phyloP scores from a whole-genome alignment of 2,797 vertebrate species.

The Bovichtus variegatus region DNA sequence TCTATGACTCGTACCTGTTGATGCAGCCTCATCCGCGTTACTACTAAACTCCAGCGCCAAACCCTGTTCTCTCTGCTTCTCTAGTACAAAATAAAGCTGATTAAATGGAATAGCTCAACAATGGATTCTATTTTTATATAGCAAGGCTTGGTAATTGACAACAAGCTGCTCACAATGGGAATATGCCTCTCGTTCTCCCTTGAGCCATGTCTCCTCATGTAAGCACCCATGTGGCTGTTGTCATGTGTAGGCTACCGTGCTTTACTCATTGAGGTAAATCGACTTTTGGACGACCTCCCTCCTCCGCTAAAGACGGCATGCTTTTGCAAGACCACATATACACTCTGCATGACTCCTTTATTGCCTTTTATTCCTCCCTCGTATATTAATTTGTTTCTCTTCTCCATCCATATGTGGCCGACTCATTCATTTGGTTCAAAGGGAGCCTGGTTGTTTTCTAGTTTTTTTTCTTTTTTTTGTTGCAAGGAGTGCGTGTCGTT shows the following conservation, averaged over 20 bases:
- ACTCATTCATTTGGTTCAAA: conserved; percentile 60
- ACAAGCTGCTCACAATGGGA: conserved; percentile 37
- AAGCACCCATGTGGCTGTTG: conserved; percentile 21
- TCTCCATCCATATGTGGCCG: conserved; percentile 28
- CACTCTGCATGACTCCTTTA: conserved; percentile 18
- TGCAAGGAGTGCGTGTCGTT: conserved; percentile 49
- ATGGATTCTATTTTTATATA: conserved; percentile 7
- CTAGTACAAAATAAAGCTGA: conserved; percentile 4
- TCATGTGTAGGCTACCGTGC: not conserved
- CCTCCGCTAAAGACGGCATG: not conserved
- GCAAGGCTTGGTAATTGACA: conserved; percentile 41
- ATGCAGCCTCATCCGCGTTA: not conserved
- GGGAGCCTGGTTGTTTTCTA: conserved; percentile 18
- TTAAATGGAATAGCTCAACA: conserved; percentile 4
- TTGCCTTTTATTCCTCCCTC: conserved; percentile 35
- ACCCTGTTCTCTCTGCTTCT: not conserved
- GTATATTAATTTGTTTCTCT: conserved; percentile 44
- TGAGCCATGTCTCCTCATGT: conserved; percentile 5
- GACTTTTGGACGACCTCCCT: conserved; percentile 14
- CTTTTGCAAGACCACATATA: conserved; percentile 21
- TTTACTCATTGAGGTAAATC: not conserved
- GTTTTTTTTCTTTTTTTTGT: not conserved
- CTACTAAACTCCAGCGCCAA: not conserved
- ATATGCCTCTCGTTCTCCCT: not conserved
- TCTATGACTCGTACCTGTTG: not conserved